Evolutionary conservation across 1,140 invertebrate species (phyloP).

Genomic region (Teleogryllus occipitalis): DNA sequence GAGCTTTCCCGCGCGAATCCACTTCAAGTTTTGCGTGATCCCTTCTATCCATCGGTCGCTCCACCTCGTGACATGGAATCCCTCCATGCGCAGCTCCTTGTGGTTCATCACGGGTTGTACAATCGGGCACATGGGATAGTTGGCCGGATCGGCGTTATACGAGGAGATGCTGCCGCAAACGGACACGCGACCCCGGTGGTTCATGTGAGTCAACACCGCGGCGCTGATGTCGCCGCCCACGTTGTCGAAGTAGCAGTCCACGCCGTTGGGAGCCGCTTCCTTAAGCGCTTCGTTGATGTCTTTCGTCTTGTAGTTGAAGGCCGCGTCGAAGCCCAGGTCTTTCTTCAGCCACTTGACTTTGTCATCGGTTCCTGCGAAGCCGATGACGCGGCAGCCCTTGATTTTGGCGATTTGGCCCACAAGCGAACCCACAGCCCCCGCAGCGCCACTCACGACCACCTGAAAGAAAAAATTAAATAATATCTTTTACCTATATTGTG

Average conservation of each 20-base stretch:
- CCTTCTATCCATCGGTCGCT: conserved; percentile 42
- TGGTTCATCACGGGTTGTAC: conserved; percentile 37
- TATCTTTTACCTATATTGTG: too few relatives aligned
- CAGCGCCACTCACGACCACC: conserved; percentile 53
- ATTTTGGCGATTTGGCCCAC: conserved; percentile 69
- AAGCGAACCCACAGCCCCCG: conserved; percentile 57
- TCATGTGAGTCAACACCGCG: conserved; percentile 52
- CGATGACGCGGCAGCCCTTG: conserved; percentile 58
- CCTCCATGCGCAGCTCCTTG: conserved; percentile 52
- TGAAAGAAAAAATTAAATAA: not conserved
- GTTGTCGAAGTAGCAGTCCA: conserved; percentile 52
- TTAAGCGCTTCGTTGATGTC: conserved; percentile 46
- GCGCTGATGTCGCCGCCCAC: conserved; percentile 52
- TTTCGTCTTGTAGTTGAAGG: conserved; percentile 61
- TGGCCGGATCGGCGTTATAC: conserved; percentile 41
- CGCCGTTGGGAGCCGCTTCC: conserved; percentile 53
- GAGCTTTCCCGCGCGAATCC: conserved; percentile 43
- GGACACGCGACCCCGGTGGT: conserved; percentile 47
- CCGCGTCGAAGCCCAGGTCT: conserved; percentile 56
- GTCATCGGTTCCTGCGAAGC: conserved; percentile 57
- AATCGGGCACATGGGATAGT: conserved; percentile 32
- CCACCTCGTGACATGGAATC: conserved; percentile 47
- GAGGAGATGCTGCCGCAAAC: conserved; percentile 56
- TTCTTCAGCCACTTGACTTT: conserved; percentile 59
- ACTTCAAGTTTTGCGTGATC: conserved; percentile 46